phyloP scores from a whole-genome alignment of 2,113 vertebrate genomes.

The Collichthys lucidus region DNA sequence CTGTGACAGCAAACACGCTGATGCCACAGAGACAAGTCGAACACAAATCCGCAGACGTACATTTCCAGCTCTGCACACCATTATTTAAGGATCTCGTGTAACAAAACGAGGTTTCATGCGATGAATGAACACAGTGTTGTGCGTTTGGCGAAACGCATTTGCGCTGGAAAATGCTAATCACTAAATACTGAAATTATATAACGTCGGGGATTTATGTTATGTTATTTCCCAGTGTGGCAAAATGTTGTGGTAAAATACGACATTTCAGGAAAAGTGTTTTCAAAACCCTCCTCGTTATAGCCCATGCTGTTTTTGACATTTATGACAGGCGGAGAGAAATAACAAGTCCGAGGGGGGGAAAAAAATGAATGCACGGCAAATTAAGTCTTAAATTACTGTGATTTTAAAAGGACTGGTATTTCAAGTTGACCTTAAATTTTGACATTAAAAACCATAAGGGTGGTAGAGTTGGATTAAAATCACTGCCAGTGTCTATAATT shows the following conservation, averaged over 20 bases:
- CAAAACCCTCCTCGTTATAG: constrained; percentile 19
- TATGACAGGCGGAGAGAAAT: constrained; percentile 18
- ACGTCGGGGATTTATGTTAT: constrained; percentile 38
- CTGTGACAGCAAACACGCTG: constrained; percentile 58
- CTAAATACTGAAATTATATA: background rate
- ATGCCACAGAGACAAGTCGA: constrained; percentile 14
- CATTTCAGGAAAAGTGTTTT: constrained; percentile 17
- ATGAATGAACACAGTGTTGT: constrained; percentile 1
- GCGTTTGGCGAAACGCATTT: constrained; percentile 20
- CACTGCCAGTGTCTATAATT: constrained; percentile 2
- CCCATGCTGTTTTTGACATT: constrained; percentile 24
- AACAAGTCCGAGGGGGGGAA: background rate
- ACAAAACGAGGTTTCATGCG: background rate
- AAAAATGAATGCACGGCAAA: background rate
- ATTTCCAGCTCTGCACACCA: constrained; percentile 11
- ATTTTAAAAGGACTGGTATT: constrained; percentile 29
- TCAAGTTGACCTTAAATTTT: constrained; percentile 18
- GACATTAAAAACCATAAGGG: constrained; percentile 17
- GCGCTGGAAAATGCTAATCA: constrained; percentile 8
- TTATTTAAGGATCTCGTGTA: background rate
- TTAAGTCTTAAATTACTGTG: constrained; percentile 16
- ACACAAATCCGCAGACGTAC: constrained; percentile 30
- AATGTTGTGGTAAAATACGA: background rate
- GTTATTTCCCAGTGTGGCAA: background rate
- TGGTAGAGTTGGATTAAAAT: background rate